Percentiles rank a stretch among this genome's conserved stretches.
phyloP scores from a whole-genome alignment of 2,113 vertebrate species.

The Puffinus mauretanicus region DNA sequence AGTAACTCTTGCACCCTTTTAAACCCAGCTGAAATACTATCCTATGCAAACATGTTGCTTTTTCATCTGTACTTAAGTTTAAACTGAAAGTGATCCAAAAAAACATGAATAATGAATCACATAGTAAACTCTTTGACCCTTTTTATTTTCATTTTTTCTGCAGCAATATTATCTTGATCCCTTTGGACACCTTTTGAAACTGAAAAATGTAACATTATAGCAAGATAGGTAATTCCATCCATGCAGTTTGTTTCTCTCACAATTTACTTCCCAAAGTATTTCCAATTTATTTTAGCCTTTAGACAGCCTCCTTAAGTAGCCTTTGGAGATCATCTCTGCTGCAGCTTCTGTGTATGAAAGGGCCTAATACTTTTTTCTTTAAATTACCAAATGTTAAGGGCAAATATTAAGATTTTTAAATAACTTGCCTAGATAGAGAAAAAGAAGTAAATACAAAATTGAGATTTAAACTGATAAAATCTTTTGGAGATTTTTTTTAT shows the following conservation, averaged over 20 bases:
- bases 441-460: neutral
- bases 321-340: neutral
- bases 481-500: neutral
- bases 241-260: neutral
- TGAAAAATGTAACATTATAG: neutral
- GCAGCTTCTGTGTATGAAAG: neutral
- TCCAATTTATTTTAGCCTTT: neutral
- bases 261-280: neutral
- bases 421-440: neutral
- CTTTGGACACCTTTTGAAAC: neutral
- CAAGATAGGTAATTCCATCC: neutral
- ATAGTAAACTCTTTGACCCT: neutral
- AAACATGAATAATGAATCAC: neutral
- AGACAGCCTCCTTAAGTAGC: neutral
- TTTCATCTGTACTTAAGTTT: neutral
- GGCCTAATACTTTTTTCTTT: neutral
- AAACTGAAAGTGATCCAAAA: neutral
- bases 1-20: neutral
- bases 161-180: neutral
- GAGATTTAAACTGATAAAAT: neutral
- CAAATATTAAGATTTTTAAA: neutral
- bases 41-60: neutral
- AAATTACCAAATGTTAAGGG: neutral
- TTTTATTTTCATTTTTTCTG: neutral
- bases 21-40: neutral